Evolutionary conservation across 2,113 vertebrate genomes (phyloP), one percentile per base, ranked within the genome.

Genomic region (Apeltes quadracus): DNA sequence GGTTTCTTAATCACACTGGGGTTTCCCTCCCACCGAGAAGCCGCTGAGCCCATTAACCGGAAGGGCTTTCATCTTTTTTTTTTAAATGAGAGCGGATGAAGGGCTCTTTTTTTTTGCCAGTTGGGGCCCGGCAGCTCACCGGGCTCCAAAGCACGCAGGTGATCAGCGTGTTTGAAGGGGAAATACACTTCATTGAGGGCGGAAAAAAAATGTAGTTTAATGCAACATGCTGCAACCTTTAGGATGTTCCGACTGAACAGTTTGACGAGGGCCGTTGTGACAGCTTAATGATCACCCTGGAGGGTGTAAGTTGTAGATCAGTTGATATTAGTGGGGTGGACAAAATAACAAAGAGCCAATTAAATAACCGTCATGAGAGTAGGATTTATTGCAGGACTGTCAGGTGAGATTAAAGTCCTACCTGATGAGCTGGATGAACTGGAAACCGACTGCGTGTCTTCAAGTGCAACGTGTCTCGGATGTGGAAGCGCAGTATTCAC

Each of bases 1-100:
- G 44, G 57, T 74, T 75, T 55, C 41, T 61, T 51, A 46, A 69
- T 74, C 27, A 43, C 50, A 12, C 50, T 7, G 7, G 34, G 34
- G 74, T 16, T 22, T 43, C 55, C 56, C 62, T 67, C 74, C 63
- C 41, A 11, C 44, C 22, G 65, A 46, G 58, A 41, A 34, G 39
- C 15, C 32, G 16, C 51, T 13, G 41, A 38, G 5, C 72, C 69
- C 74, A 75, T 78, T 81, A 68, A 66, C 69, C 38, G 53, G 23
- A 63, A 38, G 63, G 16, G 57, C 75, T 83, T 83, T 89, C 59
- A 72, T 87, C 75, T 87, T 75, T 69, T 62, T 87, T 75, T 69
- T 62, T 15, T 32, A 81, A 80, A 76, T 8, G 72, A 87, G 78
- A 72, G 41, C 55, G 82, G 71, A 69, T 78, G 38, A 63, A 65